Evolutionary conservation across 2,797 vertebrate species (phyloP).

Genomic region (Rhynchotus rufescens): DNA sequence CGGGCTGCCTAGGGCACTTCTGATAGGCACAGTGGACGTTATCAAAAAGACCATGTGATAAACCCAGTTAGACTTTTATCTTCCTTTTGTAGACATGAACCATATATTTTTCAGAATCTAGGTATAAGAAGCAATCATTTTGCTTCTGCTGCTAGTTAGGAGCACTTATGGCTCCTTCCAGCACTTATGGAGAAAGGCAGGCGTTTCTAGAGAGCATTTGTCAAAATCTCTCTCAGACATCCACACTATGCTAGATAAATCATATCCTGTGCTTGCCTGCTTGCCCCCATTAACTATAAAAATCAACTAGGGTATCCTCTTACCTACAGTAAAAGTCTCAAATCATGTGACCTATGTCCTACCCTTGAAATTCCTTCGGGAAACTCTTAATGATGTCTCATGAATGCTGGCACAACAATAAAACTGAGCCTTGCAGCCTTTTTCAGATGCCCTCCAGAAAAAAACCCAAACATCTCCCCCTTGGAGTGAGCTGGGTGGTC

Average conservation of each 20-base stretch:
- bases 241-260: no score
- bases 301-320: no score
- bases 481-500: background rate
- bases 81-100: background rate
- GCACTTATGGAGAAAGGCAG: background rate
- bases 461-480: background rate
- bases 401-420: background rate
- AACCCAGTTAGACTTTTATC: background rate
- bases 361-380: no score
- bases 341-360: no score
- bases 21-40: background rate
- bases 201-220: background rate
- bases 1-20: background rate
- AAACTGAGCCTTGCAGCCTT: background rate
- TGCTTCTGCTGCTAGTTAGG: background rate
- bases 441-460: background rate
- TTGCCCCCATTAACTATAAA: no score
- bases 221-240: no score
- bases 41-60: background rate
- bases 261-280: no score
- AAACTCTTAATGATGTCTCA: no score
- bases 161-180: background rate
- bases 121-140: background rate
- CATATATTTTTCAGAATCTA: background rate
- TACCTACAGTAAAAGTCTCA: no score